These are phyloP conservation scores for Drosophila neocordata DNA, from an alignment of 1,140 invertebrate genomes.

Conservation along the genomic window DNA sequence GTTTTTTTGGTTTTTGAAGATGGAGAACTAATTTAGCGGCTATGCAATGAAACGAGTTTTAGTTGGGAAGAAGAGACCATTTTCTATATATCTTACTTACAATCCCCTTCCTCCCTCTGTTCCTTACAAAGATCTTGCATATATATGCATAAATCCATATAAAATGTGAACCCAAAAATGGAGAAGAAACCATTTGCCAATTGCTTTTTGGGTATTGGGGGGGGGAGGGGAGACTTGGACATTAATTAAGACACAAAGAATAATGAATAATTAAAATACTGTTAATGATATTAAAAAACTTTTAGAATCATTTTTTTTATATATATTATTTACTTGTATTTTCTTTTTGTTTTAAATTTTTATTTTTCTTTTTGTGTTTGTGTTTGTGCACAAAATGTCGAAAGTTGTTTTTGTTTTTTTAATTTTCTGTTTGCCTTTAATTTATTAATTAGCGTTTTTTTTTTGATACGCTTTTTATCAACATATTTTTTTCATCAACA, in stretches of 20 bases:
- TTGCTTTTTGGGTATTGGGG: slow-evolving; percentile 27
- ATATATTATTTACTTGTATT: slow-evolving; percentile 75
- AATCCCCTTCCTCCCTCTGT: slow-evolving; percentile 9
- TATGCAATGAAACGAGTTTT: slow-evolving; percentile 72
- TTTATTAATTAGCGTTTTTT: not conserved
- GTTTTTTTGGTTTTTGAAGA: not conserved
- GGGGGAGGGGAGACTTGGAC: slow-evolving; percentile 43
- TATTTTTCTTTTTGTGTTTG: slow-evolving; percentile 23
- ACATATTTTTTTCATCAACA: not conserved
- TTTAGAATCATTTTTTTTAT: not conserved
- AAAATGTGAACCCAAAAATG: slow-evolving; percentile 59
- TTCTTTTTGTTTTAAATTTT: slow-evolving; percentile 65
- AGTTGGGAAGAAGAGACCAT: not conserved
- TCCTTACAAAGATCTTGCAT: slow-evolving; percentile 25
- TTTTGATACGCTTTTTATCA: not conserved
- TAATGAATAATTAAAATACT: not conserved
- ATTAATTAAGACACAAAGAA: slow-evolving; percentile 78
- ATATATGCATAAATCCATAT: slow-evolving; percentile 46
- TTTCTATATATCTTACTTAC: slow-evolving; percentile 25
- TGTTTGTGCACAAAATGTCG: slow-evolving; percentile 20
- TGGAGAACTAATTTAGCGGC: slow-evolving; percentile 70
- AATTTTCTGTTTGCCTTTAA: slow-evolving; percentile 34
- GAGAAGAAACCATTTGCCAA: slow-evolving; percentile 33
- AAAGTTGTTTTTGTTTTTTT: not conserved
- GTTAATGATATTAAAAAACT: slow-evolving; percentile 18